These are phyloP conservation scores for Halocynthia aurantium DNA, from an alignment of 23 tunicate genomes.

Conservation along the genomic window DNA sequence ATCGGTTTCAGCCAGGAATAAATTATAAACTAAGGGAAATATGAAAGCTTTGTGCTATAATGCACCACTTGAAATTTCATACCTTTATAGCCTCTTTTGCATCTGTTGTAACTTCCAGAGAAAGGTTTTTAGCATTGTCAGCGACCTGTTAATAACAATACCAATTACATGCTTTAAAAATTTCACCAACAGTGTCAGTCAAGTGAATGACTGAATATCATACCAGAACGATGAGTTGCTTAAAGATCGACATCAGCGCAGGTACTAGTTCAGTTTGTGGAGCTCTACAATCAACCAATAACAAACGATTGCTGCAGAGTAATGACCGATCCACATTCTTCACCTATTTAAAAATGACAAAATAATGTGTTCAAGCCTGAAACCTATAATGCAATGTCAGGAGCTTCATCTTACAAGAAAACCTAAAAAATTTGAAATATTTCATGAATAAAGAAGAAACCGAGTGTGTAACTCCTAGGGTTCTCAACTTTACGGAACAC, in stretches of 20 bases:
- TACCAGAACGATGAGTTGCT: constrained; percentile 64
- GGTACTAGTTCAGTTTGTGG: constrained; percentile 40
- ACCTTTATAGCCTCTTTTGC: constrained; percentile 45
- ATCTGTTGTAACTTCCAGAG: constrained; percentile 29
- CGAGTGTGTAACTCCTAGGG: too few relatives aligned
- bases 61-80: background rate
- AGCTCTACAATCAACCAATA: constrained; percentile 49
- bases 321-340: constrained; percentile 63
- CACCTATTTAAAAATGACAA: constrained; percentile 22
- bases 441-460: too few relatives aligned
- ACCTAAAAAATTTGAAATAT: too few relatives aligned
- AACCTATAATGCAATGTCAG: too few relatives aligned
- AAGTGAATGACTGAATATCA: background rate
- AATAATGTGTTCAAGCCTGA: too few relatives aligned
- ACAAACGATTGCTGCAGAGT: constrained; percentile 33
- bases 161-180: background rate
- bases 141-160: constrained; percentile 26
- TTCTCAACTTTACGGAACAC: too few relatives aligned
- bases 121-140: constrained; percentile 40
- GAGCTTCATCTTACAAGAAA: too few relatives aligned
- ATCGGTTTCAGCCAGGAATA: too few relatives aligned
- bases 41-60: too few relatives aligned
- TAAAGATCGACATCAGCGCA: constrained; percentile 53
- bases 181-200: background rate
- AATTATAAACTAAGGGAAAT: too few relatives aligned